phyloP scores from a whole-genome alignment of 2,797 vertebrate genomes.

The Channa striata region DNA sequence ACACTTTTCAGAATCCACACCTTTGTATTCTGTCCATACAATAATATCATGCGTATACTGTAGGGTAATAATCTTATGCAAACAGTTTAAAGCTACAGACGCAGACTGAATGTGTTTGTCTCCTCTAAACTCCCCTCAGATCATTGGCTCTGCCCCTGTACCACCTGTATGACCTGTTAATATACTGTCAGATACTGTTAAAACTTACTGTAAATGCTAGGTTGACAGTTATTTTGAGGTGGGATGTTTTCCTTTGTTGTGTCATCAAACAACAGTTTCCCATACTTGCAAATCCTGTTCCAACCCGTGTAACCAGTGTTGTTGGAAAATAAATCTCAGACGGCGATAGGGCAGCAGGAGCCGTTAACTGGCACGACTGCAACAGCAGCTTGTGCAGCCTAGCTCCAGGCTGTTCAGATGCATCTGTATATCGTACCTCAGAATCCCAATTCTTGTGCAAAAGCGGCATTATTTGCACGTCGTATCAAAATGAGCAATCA shows the following conservation, averaged over 20 bases:
- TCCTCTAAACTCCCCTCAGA: slow-evolving; percentile 6
- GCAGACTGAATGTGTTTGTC: too few relatives aligned
- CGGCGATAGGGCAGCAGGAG: background rate
- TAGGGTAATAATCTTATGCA: too few relatives aligned
- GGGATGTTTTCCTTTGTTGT: slow-evolving; percentile 12
- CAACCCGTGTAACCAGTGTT: background rate
- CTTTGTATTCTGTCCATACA: too few relatives aligned
- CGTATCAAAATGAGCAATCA: too few relatives aligned
- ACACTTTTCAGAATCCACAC: too few relatives aligned
- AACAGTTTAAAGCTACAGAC: too few relatives aligned
- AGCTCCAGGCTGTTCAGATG: background rate
- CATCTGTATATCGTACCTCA: slow-evolving; percentile 2
- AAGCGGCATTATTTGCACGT: too few relatives aligned
- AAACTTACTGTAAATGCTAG: slow-evolving; percentile 5
- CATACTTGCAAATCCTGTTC: slow-evolving; percentile 1
- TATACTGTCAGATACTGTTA: slow-evolving; percentile 13
- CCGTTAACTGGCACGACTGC: slow-evolving; percentile 10
- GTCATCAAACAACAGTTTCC: slow-evolving; percentile 14
- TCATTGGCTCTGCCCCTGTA: slow-evolving; percentile 20
- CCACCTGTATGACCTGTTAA: slow-evolving; percentile 28
- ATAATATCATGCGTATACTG: too few relatives aligned
- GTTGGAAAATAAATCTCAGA: slow-evolving; percentile 10
- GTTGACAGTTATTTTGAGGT: slow-evolving; percentile 28
- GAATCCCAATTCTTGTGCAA: background rate
- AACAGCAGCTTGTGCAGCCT: background rate